phyloP scores from a whole-genome alignment of 2,113 vertebrate species.

The Takifugu flavidus region DNA sequence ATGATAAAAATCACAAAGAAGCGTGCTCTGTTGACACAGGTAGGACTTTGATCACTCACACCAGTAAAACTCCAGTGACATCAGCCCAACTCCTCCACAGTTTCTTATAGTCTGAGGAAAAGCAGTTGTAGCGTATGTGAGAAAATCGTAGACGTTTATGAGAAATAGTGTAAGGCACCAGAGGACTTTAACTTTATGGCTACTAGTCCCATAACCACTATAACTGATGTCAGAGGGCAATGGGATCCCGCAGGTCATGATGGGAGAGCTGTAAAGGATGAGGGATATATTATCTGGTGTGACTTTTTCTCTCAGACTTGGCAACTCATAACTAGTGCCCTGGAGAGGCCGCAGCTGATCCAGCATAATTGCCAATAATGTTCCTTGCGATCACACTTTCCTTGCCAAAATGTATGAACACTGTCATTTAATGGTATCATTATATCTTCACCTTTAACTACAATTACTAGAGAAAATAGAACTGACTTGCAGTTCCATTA shows the following conservation, averaged over 20 bases:
- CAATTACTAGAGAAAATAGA: conserved; percentile 70
- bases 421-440: conserved; percentile 58
- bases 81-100: neutral
- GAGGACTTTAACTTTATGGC: conserved; percentile 6
- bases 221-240: conserved; percentile 6
- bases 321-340: neutral
- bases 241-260: neutral
- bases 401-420: conserved; percentile 24
- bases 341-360: neutral
- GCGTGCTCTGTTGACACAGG: conserved; percentile 12
- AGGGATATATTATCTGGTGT: neutral
- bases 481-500: conserved; percentile 65
- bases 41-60: conserved; percentile 4
- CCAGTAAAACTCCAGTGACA: conserved; percentile 8
- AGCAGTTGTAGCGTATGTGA: neutral
- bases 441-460: conserved; percentile 65
- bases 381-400: conserved; percentile 1
- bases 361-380: neutral
- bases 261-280: neutral
- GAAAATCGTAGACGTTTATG: conserved; percentile 24
- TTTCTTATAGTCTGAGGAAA: neutral
- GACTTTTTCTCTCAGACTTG: conserved; percentile 1
- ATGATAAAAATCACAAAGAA: conserved; percentile 4
- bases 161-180: conserved; percentile 23
- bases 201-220: conserved; percentile 4